These are phyloP conservation scores for Pluvialis apricaria DNA, from an alignment of 2,113 vertebrate genomes.

Conservation along the genomic window DNA sequence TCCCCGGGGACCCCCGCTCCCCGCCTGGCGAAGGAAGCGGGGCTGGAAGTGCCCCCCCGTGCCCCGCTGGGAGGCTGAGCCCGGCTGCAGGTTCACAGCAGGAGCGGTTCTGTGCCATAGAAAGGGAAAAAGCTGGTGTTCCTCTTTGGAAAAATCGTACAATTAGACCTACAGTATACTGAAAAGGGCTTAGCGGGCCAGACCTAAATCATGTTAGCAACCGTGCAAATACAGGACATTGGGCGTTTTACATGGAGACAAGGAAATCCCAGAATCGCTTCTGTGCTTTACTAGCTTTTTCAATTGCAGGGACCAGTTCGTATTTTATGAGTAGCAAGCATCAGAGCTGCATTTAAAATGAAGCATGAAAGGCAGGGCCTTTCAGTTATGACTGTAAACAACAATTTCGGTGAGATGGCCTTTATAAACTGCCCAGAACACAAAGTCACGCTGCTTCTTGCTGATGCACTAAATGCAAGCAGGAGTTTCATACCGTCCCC, in stretches of 20 bases:
- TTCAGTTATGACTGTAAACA: background rate
- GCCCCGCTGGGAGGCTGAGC: background rate
- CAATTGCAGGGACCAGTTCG: background rate
- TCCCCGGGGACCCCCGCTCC: background rate
- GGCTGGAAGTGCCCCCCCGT: background rate
- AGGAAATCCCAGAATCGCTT: background rate
- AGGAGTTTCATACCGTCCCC: background rate
- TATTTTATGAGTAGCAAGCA: background rate
- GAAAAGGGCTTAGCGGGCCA: background rate
- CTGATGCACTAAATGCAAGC: background rate
- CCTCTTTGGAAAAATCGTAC: background rate
- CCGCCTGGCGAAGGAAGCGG: background rate
- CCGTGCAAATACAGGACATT: background rate
- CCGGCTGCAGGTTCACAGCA: background rate
- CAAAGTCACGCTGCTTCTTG: background rate
- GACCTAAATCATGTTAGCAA: background rate
- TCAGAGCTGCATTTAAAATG: background rate
- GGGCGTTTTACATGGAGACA: background rate
- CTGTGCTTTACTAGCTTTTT: background rate
- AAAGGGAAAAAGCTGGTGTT: background rate
- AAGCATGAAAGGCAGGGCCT: background rate
- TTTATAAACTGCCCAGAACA: background rate
- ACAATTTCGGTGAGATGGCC: background rate
- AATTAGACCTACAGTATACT: constrained; percentile 17
- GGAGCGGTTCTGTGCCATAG: background rate